Conservation (phyloP, 1,140 invertebrate species). For the Magallana angulata region DNA sequence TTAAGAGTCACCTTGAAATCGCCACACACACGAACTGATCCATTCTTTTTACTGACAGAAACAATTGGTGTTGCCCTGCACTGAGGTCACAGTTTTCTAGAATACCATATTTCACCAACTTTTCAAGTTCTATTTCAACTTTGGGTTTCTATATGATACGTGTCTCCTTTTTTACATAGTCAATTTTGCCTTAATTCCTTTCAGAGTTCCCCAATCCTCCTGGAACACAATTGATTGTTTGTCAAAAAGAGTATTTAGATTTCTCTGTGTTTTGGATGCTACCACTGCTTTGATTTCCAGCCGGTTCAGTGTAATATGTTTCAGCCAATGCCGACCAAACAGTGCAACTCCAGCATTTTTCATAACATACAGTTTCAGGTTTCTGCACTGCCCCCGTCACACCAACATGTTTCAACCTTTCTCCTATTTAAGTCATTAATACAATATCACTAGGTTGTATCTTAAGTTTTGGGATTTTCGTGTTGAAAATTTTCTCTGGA, state of each 20-base stretch:
- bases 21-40: slow-evolving; percentile 74
- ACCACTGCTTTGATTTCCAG: slow-evolving; percentile 8
- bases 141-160: slow-evolving; percentile 72
- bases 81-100: slow-evolving; percentile 32
- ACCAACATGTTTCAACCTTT: slow-evolving; percentile 30
- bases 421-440: slow-evolving; percentile 41
- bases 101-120: slow-evolving; percentile 55
- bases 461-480: slow-evolving; percentile 1
- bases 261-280: neutral
- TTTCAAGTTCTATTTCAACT: slow-evolving; percentile 50
- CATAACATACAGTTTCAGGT: slow-evolving; percentile 38
- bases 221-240: slow-evolving; percentile 34
- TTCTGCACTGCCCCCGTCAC: neutral
- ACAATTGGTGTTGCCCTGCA: slow-evolving; percentile 76
- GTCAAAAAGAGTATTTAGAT: neutral
- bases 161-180: slow-evolving; percentile 56
- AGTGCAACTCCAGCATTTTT: slow-evolving; percentile 28
- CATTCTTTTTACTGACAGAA: slow-evolving; percentile 73
- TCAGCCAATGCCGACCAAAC: neutral
- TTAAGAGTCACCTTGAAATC: slow-evolving; percentile 75
- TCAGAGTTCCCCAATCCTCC: slow-evolving; percentile 44
- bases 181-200: slow-evolving; percentile 50
- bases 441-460: slow-evolving; percentile 13
- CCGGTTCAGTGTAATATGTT: slow-evolving; percentile 43
- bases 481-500: neutral